Conservation (phyloP, 2,888 invertebrate genomes). For the Selenia dentaria region DNA sequence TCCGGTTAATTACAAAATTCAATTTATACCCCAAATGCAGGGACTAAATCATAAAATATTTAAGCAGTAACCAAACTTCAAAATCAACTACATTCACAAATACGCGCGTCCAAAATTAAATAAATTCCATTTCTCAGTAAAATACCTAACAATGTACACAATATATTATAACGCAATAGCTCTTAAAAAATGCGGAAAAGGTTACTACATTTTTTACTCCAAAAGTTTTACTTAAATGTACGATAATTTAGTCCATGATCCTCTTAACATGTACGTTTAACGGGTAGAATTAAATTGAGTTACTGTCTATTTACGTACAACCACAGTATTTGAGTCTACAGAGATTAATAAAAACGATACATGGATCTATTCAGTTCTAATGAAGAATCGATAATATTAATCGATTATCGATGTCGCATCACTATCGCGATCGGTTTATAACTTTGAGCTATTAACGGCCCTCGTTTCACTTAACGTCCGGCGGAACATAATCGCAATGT, state of each 20-base stretch:
- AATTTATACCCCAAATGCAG: slow-evolving; percentile 38
- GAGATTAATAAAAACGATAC: slow-evolving; percentile 40
- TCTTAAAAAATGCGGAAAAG: no score
- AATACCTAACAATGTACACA: no score
- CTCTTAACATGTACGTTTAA: no score
- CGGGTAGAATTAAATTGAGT: no score
- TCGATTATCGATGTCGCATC: slow-evolving; percentile 35
- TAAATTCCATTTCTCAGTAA: no score
- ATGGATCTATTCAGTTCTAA: slow-evolving; percentile 30
- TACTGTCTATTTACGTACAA: slow-evolving; percentile 7
- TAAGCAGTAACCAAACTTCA: slow-evolving; percentile 7
- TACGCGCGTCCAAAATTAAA: no score
- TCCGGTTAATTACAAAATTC: slow-evolving; percentile 38
- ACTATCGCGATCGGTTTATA: slow-evolving; percentile 38
- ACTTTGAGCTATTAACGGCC: slow-evolving; percentile 48
- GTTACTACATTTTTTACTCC: no score
- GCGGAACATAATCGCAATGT: not conserved
- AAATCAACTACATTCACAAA: no score
- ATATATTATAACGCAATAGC: no score
- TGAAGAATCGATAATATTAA: slow-evolving; percentile 24
- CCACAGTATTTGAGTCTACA: slow-evolving; percentile 9
- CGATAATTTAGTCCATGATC: no score
- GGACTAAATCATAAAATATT: slow-evolving; percentile 2
- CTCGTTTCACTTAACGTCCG: slow-evolving; percentile 40
- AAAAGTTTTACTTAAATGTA: no score